Evolutionary conservation across 2,888 invertebrate genomes (phyloP).

Genomic region (Epistrophe eligans): DNA sequence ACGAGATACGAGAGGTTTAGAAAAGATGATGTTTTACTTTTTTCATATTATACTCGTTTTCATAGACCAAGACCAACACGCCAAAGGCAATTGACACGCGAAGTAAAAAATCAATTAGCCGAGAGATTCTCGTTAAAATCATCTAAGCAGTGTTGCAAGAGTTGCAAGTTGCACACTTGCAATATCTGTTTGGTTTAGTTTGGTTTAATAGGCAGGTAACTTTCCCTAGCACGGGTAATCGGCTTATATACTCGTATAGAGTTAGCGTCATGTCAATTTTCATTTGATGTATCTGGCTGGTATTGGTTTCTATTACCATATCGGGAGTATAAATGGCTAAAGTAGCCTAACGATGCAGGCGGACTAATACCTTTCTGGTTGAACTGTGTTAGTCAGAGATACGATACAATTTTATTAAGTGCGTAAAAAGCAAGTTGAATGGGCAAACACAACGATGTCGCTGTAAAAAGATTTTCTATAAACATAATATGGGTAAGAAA

Average conservation of each 20-base stretch:
- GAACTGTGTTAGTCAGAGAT: conserved; percentile 27
- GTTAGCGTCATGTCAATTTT: conserved; percentile 51
- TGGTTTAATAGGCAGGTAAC: conserved; percentile 46
- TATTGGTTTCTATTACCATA: conserved; percentile 63
- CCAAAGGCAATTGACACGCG: conserved; percentile 45
- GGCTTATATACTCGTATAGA: conserved; percentile 34
- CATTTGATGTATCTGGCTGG: conserved; percentile 58
- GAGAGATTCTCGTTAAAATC: conserved; percentile 32
- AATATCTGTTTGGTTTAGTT: conserved; percentile 16
- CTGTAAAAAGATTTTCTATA: background rate
- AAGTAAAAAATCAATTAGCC: conserved; percentile 68
- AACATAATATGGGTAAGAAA: background rate
- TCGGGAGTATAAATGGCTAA: conserved; percentile 54
- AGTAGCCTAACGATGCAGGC: conserved; percentile 10
- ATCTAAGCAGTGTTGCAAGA: background rate
- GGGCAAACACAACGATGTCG: background rate
- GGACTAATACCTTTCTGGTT: background rate
- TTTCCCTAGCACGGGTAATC: conserved; percentile 47
- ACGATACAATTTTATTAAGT: background rate
- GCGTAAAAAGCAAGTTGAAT: background rate
- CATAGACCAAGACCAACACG: conserved; percentile 7
- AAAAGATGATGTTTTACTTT: conserved; percentile 43
- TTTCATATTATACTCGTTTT: conserved; percentile 46
- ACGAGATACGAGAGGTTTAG: conserved; percentile 59
- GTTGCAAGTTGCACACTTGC: conserved; percentile 6